Conservation (phyloP, 2,113 vertebrate species). For the Xiphophorus maculatus region DNA sequence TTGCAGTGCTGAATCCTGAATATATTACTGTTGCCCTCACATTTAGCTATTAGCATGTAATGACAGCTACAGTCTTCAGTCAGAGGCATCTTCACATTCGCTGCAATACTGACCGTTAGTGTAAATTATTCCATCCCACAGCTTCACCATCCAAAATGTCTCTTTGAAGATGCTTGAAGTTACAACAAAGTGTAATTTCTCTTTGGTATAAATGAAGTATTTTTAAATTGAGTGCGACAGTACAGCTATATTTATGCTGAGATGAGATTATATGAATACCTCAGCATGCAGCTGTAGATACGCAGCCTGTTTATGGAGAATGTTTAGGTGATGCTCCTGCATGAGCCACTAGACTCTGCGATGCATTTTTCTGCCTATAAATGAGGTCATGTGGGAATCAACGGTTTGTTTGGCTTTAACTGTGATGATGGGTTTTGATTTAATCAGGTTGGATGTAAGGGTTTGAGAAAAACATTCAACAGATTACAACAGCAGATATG, state of each 20-base stretch:
- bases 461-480: conserved; percentile 37
- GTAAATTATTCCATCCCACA: too few relatives aligned
- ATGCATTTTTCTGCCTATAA: not conserved
- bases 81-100: too few relatives aligned
- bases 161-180: too few relatives aligned
- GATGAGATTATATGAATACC: not conserved
- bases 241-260: not conserved
- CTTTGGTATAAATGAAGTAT: too few relatives aligned
- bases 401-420: not conserved
- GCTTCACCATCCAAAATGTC: too few relatives aligned
- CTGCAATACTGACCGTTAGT: too few relatives aligned
- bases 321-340: not conserved
- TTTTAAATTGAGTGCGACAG: too few relatives aligned
- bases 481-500: conserved; percentile 40
- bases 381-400: not conserved
- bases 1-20: too few relatives aligned
- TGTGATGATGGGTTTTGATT: conserved; percentile 18
- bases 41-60: too few relatives aligned
- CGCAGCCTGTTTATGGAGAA: not conserved
- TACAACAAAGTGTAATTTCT: too few relatives aligned
- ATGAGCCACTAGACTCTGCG: not conserved
- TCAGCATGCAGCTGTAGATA: not conserved
- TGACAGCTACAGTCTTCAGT: too few relatives aligned
- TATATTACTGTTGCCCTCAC: too few relatives aligned
- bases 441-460: conserved; percentile 31